Base-by-base conservation (phyloP, 2,888 invertebrate species). In the Coremacera marginata region DNA sequence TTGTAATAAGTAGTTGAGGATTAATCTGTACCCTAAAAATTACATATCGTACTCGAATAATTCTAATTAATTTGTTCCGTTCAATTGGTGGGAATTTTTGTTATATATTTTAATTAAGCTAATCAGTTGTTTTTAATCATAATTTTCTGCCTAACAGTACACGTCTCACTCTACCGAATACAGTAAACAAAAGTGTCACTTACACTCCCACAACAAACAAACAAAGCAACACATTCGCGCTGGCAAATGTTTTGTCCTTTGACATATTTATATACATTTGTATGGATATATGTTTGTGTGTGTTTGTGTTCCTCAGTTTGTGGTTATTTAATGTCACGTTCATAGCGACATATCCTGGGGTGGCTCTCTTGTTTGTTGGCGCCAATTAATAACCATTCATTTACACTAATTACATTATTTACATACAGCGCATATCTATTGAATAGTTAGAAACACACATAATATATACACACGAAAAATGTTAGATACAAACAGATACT, bases 391-490 rank as follows among this genome's bases (percentile, higher is more conserved):
- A 70, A 31, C 49, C 77, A 78, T 78, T 78, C 76, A 80, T 72
- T 77, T 76, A 31, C 77, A 76, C 77, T 80, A 80, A 78, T 80
- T 80, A 75, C 77, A 77, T 80, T 77, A 80, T 78, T 78, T 71
- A 72, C 62, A 75, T 52, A 74, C 65, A 37, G 44, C 34, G n/a
- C 51, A 25, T 37, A 49, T 49, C 34, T 22, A 37, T 37, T 27
- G 25, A 72, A 37, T 11, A 57, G 9, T 44, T n/a, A 65, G 1
- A 62, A 65, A 25, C 60, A 55, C 63, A n/a, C 73, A 51, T 77
- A 79, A 79, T 72, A 77, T 27, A 76, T 19, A 71, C 25, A 77
- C n/a, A 44, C 77, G 34, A 62, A 25, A 70, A 60, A 25, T 11
- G 22, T 63, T 31, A 14, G 19, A 60, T n/a, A 70, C 11, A 34